A percentile compares a stretch with the other conserved stretches of the same genome.
Conservation (phyloP, 35 echinoderm and acorn worm genomes). For the Ptychodera flava region DNA sequence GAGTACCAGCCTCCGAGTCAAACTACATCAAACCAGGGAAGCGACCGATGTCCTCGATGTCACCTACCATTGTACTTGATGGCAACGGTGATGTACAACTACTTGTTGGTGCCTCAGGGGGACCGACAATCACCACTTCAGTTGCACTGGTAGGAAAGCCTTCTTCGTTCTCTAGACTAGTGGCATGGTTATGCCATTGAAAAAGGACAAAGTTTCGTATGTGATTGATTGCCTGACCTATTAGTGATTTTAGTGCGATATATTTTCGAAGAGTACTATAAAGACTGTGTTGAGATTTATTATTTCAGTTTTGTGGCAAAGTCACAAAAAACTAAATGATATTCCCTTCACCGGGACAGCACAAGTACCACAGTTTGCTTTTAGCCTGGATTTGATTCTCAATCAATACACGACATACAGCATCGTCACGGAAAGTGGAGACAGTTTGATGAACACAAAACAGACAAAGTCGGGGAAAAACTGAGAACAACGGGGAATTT, state of each 20-base stretch:
- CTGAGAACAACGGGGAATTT: no score
- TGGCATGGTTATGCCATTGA: no score
- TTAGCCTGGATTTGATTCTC: no score
- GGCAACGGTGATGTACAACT: constrained; percentile 36
- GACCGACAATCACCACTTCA: constrained; percentile 53
- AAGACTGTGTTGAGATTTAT: neutral
- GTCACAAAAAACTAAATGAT: no score
- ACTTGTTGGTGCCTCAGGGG: constrained; percentile 65
- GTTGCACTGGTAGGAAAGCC: constrained; percentile 43
- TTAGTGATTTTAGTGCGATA: neutral
- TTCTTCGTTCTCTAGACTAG: no score
- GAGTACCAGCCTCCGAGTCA: constrained; percentile 49
- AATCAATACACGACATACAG: no score
- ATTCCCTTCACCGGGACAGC: no score
- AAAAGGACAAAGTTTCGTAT: neutral
- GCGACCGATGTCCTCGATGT: constrained; percentile 89
- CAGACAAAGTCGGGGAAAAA: no score
- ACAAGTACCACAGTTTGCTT: no score
- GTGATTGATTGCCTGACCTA: neutral
- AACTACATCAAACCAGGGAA: constrained; percentile 83
- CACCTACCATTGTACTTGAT: constrained; percentile 60
- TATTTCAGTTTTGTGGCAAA: neutral
- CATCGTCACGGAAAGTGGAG: no score
- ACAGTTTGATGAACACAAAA: no score
- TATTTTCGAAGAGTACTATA: neutral